Evolutionary conservation across 37 sponge, comb jelly and placozoan genomes (phyloP).

Genomic region (Cliona cf. orientalis): DNA sequence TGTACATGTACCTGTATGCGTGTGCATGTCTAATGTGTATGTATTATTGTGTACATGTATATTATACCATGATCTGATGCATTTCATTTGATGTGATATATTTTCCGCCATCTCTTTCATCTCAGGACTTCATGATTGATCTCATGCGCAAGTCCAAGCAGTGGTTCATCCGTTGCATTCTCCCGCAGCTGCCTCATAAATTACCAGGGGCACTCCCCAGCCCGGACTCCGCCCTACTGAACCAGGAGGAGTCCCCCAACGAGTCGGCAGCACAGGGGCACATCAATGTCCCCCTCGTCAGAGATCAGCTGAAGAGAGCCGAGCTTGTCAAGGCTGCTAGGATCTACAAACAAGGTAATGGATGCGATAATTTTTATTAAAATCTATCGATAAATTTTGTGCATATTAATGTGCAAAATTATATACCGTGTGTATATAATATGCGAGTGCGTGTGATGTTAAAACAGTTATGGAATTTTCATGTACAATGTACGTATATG

Average conservation of each 20-base stretch:
- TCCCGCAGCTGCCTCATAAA: slow-evolving; percentile 81
- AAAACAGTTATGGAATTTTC: too few species aligned
- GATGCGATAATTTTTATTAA: too few species aligned
- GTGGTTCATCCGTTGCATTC: slow-evolving; percentile 94
- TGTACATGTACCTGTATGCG: background rate
- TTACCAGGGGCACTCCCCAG: slow-evolving; percentile 70
- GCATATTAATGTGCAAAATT: too few species aligned
- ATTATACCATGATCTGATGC: too few species aligned
- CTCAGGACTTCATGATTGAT: slow-evolving; percentile 87
- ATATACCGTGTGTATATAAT: too few species aligned
- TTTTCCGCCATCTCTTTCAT: background rate
- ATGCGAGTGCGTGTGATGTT: too few species aligned
- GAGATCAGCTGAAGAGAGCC: slow-evolving; percentile 81
- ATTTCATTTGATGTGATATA: too few species aligned
- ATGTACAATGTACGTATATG: too few species aligned
- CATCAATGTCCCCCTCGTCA: slow-evolving; percentile 90
- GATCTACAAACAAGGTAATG: slow-evolving; percentile 97
- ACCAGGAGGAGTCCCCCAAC: slow-evolving; percentile 3
- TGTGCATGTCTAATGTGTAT: background rate
- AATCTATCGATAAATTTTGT: too few species aligned
- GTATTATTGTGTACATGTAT: too few species aligned
- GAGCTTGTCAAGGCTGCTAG: slow-evolving; percentile 92
- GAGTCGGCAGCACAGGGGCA: slow-evolving; percentile 38
- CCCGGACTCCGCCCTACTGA: slow-evolving; percentile 35
- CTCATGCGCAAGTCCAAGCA: slow-evolving; percentile 78